Evolutionary conservation across 2,888 invertebrate genomes (phyloP).

Genomic region (Eupithecia subfuscata): DNA sequence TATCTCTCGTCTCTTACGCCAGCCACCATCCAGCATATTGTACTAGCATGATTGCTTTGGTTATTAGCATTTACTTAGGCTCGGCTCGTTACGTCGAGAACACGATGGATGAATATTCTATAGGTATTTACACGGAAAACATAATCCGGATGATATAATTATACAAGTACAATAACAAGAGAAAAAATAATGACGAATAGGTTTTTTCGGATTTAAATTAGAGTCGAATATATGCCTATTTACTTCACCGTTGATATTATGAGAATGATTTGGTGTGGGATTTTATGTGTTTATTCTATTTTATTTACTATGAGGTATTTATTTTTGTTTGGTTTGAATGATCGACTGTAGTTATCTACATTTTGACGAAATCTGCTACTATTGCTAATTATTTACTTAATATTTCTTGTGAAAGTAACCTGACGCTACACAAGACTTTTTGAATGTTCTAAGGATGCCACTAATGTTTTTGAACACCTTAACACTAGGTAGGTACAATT

Average conservation of each 20-base stretch:
- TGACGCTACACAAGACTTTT: no score
- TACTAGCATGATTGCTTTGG: conserved; percentile 75
- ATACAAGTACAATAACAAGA: conserved; percentile 44
- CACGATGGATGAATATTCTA: conserved; percentile 68
- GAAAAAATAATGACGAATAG: conserved; percentile 10
- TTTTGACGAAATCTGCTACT: no score
- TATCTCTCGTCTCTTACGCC: conserved; percentile 48
- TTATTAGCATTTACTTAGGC: conserved; percentile 78
- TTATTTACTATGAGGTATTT: not conserved
- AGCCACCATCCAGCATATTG: conserved; percentile 58
- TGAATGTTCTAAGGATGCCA: no score
- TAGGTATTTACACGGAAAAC: conserved; percentile 59
- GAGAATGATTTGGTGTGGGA: not conserved
- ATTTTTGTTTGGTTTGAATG: no score
- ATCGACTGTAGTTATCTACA: no score
- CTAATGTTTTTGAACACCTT: no score
- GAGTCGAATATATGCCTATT: conserved; percentile 9
- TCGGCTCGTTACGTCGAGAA: conserved; percentile 63
- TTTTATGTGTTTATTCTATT: not conserved
- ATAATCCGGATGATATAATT: conserved; percentile 41
- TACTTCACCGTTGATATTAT: not conserved
- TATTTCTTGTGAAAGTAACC: no score
- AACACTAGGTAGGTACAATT: no score
- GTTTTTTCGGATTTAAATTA: not conserved
- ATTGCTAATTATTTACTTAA: no score